phyloP scores from a whole-genome alignment of 1,140 invertebrate species.

The Pachyrhynchus sulphureomaculatus region DNA sequence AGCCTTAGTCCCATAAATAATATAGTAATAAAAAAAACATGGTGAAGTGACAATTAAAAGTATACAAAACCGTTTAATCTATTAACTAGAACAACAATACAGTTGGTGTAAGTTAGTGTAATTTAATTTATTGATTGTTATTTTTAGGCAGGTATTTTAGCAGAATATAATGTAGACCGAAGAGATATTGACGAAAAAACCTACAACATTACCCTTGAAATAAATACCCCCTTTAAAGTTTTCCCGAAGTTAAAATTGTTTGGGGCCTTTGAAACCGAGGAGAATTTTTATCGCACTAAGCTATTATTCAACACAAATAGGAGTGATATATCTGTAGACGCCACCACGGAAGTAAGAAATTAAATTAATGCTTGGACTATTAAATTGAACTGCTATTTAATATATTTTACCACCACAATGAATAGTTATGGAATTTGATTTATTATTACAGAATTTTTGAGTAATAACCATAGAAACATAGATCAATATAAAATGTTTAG shows the following conservation, averaged over 20 bases:
- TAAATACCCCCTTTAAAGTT: slow-evolving; percentile 58
- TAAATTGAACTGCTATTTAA: slow-evolving; percentile 33
- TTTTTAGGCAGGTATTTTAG: slow-evolving; percentile 51
- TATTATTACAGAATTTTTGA: too few species aligned
- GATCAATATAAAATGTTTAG: too few species aligned
- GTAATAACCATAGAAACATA: too few species aligned
- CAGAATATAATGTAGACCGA: slow-evolving; percentile 55
- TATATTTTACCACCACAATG: slow-evolving; percentile 16
- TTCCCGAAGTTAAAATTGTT: slow-evolving; percentile 54
- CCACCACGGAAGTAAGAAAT: slow-evolving; percentile 54
- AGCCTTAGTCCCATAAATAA: too few species aligned
- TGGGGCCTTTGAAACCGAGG: slow-evolving; percentile 56
- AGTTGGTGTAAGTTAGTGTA: too few species aligned
- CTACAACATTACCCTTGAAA: slow-evolving; percentile 53
- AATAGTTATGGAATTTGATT: too few species aligned
- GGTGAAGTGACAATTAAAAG: too few species aligned
- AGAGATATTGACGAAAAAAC: slow-evolving; percentile 52
- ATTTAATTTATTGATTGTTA: too few species aligned
- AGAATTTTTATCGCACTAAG: slow-evolving; percentile 55
- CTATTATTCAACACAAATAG: slow-evolving; percentile 53
- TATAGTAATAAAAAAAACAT: too few species aligned
- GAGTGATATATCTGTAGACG: slow-evolving; percentile 52
- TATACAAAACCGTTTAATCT: too few species aligned
- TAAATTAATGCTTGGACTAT: slow-evolving; percentile 32
- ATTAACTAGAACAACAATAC: too few species aligned